Evolutionary conservation across 2,888 invertebrate genomes (phyloP), one percentile per base, ranked within the genome.

Genomic region (Augiades crinisus): DNA sequence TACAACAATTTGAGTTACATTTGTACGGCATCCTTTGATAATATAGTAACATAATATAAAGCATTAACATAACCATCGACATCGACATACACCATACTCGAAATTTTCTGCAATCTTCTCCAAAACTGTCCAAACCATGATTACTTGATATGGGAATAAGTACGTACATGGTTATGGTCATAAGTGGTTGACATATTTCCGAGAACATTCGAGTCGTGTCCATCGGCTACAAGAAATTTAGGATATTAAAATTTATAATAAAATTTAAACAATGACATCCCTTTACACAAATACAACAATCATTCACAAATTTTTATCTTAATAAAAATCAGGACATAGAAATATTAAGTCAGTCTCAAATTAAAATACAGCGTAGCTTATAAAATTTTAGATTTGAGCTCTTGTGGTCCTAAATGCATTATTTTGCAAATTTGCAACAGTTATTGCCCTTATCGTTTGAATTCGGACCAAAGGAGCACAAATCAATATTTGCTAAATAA

Each of bases 311-410:
- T 30, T 14, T 34, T 43, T 21, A 44, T 44, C 30, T 21, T 50
- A 43, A 43, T 50, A 37, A 24, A 50, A 50, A 50, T 43, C 14
- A 50, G 36, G 49, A 50, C 40, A 50, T 50, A 41, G 49, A 50
- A 50, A 43, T n/a, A 43, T 36, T 60, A 57, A 47, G 57, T 64
- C 60, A 66, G 59, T 60, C 62, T 64, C 61, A 62, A 67, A 60
- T 41, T 56, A 60, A 56, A 60, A 57, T 52, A 57, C 36, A 43
- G 43, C 43, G 19, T 36, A 43, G 41, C 41, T 22, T 49, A 47
- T 47, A 49, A 17, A 24, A 12, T 27, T 12, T 10, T 10, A 14
- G 5, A 7, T 16, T 7, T 14, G 27, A n/a, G 12, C 41, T 33
- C 33, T 19, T 34, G 5, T 24, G 13, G 6, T 8, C 12, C 7